phyloP scores from a whole-genome alignment of 30 jellyfish, hydroid and myxozoan genomes.

The Aurelia sp. region DNA sequence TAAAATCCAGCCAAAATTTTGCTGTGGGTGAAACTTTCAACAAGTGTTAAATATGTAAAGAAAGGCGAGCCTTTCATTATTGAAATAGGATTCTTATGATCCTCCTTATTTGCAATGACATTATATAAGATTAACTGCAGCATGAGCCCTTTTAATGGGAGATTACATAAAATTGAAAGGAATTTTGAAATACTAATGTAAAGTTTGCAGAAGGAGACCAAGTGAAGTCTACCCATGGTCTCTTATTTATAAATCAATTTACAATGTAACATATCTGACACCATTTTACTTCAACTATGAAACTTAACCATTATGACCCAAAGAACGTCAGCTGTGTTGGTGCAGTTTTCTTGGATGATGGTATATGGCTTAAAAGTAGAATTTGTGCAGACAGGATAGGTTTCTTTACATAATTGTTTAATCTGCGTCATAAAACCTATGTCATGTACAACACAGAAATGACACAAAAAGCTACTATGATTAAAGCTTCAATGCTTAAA shows the following conservation, averaged over 20 bases:
- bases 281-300: neutral
- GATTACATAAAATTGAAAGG: slow-evolving; percentile 54
- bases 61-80: slow-evolving; percentile 52
- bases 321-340: neutral
- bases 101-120: slow-evolving; percentile 58
- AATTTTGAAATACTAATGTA: slow-evolving; percentile 54
- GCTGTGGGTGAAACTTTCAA: slow-evolving; percentile 15
- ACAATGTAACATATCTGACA: slow-evolving; percentile 40
- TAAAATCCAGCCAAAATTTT: too few species aligned
- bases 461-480: too few species aligned
- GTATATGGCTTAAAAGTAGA: neutral
- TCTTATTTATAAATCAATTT: slow-evolving; percentile 33
- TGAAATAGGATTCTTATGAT: slow-evolving; percentile 46
- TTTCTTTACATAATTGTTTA: neutral
- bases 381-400: neutral
- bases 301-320: slow-evolving; percentile 4
- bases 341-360: neutral
- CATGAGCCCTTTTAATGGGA: slow-evolving; percentile 47
- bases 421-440: too few species aligned
- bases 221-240: slow-evolving; percentile 18
- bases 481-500: too few species aligned
- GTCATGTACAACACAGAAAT: too few species aligned
- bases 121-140: slow-evolving; percentile 31
- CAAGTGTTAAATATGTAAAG: slow-evolving; percentile 51
- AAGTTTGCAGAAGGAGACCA: slow-evolving; percentile 38